phyloP scores from a whole-genome alignment of 2,113 vertebrate species.

The Chrysochloris asiatica region DNA sequence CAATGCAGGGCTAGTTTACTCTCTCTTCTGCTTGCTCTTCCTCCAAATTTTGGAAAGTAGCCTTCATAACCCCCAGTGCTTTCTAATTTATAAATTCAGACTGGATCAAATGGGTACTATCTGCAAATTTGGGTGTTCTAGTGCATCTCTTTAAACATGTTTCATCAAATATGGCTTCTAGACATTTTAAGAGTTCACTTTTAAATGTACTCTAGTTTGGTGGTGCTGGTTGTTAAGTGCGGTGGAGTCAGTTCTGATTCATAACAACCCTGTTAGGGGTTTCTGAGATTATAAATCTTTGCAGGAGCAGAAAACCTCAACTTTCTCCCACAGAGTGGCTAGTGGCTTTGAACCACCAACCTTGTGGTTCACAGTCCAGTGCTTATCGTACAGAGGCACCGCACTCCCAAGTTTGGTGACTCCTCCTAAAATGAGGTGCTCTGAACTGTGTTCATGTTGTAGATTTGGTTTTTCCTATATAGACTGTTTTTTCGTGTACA shows the following conservation, averaged over 20 bases:
- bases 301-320: no score
- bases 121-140: background rate
- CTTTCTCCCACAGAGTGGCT: no score
- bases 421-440: background rate
- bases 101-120: no score
- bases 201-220: background rate
- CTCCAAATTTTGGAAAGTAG: background rate
- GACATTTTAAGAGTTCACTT: constrained; percentile 12
- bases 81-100: background rate
- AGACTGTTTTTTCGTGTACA: background rate
- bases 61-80: background rate
- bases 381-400: no score
- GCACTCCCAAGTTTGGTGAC: no score
- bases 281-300: no score
- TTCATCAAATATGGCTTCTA: background rate
- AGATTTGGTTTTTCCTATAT: background rate
- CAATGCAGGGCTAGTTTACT: background rate
- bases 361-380: no score
- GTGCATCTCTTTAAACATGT: constrained; percentile 17
- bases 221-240: no score
- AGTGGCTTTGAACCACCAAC: no score
- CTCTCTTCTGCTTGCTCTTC: background rate
- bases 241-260: no score
- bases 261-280: no score
- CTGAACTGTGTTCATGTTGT: background rate